phyloP scores from a whole-genome alignment of 2,888 invertebrate species.

The Acronicta aceris region DNA sequence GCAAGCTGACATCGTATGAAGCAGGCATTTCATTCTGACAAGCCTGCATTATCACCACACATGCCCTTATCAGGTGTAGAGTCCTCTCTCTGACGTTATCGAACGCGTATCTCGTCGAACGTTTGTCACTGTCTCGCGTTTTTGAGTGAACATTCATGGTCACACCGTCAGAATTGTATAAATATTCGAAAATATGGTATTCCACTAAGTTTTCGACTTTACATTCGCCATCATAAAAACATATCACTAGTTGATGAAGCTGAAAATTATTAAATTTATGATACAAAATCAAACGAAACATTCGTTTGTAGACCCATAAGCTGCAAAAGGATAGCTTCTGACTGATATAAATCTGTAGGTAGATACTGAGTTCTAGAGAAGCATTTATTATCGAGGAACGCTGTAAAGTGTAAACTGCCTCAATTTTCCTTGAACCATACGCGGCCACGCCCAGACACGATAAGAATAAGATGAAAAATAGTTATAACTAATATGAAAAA shows the following conservation, averaged over 20 bases:
- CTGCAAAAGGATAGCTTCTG: no score
- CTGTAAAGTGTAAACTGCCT: no score
- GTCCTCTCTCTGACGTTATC: constrained; percentile 70
- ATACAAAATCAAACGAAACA: background rate
- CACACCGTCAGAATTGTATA: constrained; percentile 69
- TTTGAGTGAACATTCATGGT: constrained; percentile 69
- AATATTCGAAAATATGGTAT: constrained; percentile 77
- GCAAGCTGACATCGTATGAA: constrained; percentile 70
- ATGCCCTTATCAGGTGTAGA: constrained; percentile 65
- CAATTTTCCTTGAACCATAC: no score
- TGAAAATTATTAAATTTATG: constrained; percentile 47
- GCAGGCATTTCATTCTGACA: constrained; percentile 60
- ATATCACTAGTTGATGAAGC: constrained; percentile 78
- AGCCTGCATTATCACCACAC: constrained; percentile 66
- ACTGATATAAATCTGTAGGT: no score
- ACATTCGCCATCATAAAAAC: constrained; percentile 78
- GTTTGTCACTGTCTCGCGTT: constrained; percentile 48
- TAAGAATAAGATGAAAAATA: no score
- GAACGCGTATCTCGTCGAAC: constrained; percentile 61
- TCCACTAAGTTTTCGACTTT: constrained; percentile 75
- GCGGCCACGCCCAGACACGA: no score
- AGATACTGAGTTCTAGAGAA: no score
- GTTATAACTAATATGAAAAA: no score
- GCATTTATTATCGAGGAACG: no score
- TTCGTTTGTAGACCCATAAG: no score